Conservation (phyloP, 2,888 invertebrate genomes). For the Schizotus pectinicornis region DNA sequence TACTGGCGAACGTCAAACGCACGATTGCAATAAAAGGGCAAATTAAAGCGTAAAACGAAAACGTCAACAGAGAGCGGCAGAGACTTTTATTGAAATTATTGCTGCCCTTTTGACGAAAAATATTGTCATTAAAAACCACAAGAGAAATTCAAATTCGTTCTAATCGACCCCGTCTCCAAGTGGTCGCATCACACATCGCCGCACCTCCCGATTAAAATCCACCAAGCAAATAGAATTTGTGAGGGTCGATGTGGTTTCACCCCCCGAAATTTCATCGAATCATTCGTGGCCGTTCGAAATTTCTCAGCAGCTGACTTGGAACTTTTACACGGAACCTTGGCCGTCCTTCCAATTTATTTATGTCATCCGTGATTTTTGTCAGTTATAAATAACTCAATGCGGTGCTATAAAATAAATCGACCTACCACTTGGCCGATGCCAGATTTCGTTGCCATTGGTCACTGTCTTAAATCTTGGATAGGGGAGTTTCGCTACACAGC, state of each 20-base stretch:
- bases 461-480: not conserved
- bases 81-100: no score
- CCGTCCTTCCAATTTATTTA: constrained; percentile 30
- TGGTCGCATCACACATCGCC: not conserved
- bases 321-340: constrained; percentile 14
- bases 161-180: not conserved
- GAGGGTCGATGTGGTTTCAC: not conserved
- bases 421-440: constrained; percentile 9
- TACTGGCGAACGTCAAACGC: no score
- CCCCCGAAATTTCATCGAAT: not conserved
- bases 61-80: no score
- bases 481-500: no score
- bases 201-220: not conserved
- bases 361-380: constrained; percentile 26
- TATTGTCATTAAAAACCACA: no score
- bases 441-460: constrained; percentile 6
- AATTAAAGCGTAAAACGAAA: no score
- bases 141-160: not conserved
- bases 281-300: not conserved
- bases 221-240: no score
- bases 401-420: constrained; percentile 26
- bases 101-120: no score
- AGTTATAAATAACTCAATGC: constrained; percentile 27
- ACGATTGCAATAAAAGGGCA: no score
- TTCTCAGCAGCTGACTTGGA: not conserved